These are phyloP conservation scores for Nomada fabriciana DNA, from an alignment of 2,888 invertebrate genomes.

Conservation along the genomic window DNA sequence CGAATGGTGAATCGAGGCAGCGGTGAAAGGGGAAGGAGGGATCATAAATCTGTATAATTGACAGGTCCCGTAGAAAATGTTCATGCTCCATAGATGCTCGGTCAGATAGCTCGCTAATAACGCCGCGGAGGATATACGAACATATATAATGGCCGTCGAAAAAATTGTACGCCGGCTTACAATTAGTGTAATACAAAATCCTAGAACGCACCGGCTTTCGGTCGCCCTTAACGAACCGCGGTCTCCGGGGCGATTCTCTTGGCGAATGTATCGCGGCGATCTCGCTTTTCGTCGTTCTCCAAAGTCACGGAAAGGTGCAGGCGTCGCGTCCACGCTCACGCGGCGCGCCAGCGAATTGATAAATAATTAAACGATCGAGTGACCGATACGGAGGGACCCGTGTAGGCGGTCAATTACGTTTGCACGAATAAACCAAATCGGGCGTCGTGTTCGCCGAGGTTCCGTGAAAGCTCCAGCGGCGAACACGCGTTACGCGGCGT, in stretches of 20 bases:
- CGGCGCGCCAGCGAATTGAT: neutral
- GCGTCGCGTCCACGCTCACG: too few relatives aligned
- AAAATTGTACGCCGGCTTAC: conserved; percentile 10
- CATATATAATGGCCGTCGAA: conserved; percentile 57
- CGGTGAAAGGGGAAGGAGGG: conserved; percentile 28
- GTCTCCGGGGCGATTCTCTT: too few relatives aligned
- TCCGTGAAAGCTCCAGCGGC: neutral
- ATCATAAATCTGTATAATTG: conserved; percentile 82
- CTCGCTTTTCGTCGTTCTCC: neutral
- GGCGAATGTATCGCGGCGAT: neutral
- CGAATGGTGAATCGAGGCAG: neutral
- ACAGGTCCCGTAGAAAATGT: conserved; percentile 74
- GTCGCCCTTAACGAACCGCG: conserved; percentile 12
- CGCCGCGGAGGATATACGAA: conserved; percentile 49
- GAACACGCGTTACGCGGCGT: conserved; percentile 4
- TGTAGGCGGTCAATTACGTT: conserved; percentile 3
- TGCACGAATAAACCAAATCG: neutral
- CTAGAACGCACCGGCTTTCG: conserved; percentile 8
- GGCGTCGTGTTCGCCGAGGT: neutral
- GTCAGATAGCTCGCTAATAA: conserved; percentile 73
- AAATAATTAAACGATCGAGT: conserved; percentile 12
- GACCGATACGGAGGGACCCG: neutral
- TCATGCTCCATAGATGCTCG: conserved; percentile 69
- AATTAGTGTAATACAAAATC: conserved; percentile 35
- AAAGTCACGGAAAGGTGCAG: too few relatives aligned